A percentile compares a stretch with the other conserved stretches of the same genome.
Evolutionary conservation across 2,113 vertebrate genomes (phyloP).

Genomic region (Numida meleagris): DNA sequence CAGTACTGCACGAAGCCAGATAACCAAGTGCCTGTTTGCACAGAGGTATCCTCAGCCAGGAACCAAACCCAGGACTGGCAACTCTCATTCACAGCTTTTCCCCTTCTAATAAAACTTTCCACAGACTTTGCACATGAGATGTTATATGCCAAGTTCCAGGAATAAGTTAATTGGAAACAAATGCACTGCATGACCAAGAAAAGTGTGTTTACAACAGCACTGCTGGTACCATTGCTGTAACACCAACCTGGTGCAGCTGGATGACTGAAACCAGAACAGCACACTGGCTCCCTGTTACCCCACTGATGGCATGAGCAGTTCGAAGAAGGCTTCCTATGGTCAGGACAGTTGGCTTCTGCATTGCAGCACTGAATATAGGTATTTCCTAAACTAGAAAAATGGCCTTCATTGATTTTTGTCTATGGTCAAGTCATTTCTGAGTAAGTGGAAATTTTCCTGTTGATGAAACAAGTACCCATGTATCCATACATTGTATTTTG

Average conservation of each 20-base stretch:
- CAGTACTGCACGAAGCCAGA: not conserved
- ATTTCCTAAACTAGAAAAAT: not conserved
- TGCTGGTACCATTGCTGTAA: not conserved
- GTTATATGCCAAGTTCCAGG: not conserved
- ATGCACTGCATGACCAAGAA: not conserved
- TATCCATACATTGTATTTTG: not conserved
- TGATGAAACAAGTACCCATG: not conserved
- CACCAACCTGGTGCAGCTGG: not conserved
- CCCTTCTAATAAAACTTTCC: slow-evolving; percentile 22
- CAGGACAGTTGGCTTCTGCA: not conserved
- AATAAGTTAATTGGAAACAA: slow-evolving; percentile 43
- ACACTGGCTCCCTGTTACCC: not conserved
- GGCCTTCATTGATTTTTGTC: not conserved
- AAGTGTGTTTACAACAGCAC: not conserved
- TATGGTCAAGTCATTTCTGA: not conserved
- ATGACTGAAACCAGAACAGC: not conserved
- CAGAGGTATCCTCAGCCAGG: not conserved
- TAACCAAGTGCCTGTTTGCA: not conserved
- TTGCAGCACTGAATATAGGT: not conserved
- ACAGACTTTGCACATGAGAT: not conserved
- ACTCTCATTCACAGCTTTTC: not conserved
- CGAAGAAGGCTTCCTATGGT: not conserved
- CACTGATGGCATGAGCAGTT: not conserved
- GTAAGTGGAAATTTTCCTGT: not conserved
- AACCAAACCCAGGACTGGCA: not conserved